Conservation (phyloP, 2,113 vertebrate species). For the Myotis lucifugus region DNA sequence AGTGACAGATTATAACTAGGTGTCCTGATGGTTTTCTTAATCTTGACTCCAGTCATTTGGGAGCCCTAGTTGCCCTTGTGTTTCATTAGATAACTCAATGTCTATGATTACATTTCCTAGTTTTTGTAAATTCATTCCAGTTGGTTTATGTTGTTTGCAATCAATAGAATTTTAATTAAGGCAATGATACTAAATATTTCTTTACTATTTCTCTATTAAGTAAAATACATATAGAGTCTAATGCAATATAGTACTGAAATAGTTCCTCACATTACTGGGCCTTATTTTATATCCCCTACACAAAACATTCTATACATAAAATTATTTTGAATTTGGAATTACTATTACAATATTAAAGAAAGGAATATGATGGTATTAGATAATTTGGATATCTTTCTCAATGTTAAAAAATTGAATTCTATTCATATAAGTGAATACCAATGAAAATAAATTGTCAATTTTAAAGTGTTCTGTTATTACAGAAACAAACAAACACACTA, state of each 20-base stretch:
- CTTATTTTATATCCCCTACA: background rate
- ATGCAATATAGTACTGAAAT: background rate
- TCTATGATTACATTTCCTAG: background rate
- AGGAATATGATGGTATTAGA: background rate
- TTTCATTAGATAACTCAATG: background rate
- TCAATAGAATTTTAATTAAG: slow-evolving; percentile 39
- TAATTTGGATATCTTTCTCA: background rate
- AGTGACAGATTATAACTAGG: background rate
- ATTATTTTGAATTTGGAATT: slow-evolving; percentile 35
- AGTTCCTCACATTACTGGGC: background rate
- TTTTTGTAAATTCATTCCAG: background rate
- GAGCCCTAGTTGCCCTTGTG: background rate
- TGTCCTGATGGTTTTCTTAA: background rate
- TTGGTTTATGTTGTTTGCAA: background rate
- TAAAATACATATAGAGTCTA: background rate
- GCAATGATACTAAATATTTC: background rate
- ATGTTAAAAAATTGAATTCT: background rate
- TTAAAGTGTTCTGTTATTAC: background rate
- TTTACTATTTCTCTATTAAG: slow-evolving; percentile 20
- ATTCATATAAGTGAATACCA: background rate
- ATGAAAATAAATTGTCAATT: background rate
- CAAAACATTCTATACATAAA: background rate
- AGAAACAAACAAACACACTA: background rate
- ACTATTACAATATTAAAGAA: background rate
- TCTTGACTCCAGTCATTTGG: background rate